Evolutionary conservation across 53 echinoderm and acorn worm species (phyloP).

Genomic region (Actinopyga echinites): DNA sequence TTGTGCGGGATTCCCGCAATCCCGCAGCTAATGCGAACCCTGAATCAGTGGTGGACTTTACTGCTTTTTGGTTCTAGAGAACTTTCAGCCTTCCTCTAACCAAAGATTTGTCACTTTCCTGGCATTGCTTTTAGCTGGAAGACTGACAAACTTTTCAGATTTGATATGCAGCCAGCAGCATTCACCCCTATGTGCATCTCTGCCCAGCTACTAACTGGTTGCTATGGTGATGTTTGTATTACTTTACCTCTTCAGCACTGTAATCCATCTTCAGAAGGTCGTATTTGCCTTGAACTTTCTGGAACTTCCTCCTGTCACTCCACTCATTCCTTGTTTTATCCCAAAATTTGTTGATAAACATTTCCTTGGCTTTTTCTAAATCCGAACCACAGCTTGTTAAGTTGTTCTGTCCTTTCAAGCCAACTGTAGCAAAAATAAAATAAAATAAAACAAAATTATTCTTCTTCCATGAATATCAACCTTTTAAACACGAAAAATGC

Average conservation of each 20-base stretch:
- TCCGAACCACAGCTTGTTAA: constrained; percentile 77
- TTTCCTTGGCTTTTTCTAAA: constrained; percentile 77
- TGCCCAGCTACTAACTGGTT: neutral
- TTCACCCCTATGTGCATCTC: too few species aligned
- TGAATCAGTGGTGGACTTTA: too few species aligned
- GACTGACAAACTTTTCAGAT: neutral
- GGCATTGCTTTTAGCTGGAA: too few species aligned
- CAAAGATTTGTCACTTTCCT: too few species aligned
- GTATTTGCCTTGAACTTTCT: constrained; percentile 84
- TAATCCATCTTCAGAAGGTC: constrained; percentile 95
- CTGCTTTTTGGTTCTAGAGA: too few species aligned
- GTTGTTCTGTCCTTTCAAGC: constrained; percentile 78
- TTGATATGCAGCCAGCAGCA: neutral
- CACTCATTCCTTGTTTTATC: constrained; percentile 97
- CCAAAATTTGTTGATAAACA: constrained; percentile 89
- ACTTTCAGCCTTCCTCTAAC: too few species aligned
- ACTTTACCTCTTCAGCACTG: constrained; percentile 49
- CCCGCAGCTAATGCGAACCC: too few species aligned
- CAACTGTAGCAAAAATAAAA: constrained; percentile 51
- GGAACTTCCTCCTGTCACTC: constrained; percentile 62
- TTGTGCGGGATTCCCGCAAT: too few species aligned
- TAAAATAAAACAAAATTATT: too few species aligned
- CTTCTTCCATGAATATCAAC: too few species aligned
- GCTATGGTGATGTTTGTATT: neutral
- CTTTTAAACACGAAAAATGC: too few species aligned